Conservation (phyloP, 2,888 invertebrate genomes). For the Caenorhabditis sulstoni region DNA sequence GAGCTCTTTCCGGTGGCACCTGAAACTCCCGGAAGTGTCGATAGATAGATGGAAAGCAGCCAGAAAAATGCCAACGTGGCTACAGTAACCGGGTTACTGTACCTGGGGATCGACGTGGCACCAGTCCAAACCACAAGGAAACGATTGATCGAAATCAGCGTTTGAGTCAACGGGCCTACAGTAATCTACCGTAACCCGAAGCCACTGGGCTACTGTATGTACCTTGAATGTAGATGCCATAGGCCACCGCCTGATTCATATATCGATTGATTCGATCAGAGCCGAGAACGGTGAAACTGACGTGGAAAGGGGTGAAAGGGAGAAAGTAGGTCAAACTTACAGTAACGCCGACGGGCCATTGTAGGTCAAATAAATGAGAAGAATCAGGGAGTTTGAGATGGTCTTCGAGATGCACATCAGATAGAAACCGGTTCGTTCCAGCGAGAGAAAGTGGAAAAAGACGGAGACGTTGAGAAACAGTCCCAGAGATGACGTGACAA, state of each 20-base stretch:
- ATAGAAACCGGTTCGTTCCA: constrained; percentile 13
- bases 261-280: not conserved
- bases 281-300: too few relatives aligned
- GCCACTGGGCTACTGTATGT: too few relatives aligned
- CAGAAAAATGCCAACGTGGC: not conserved
- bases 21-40: not conserved
- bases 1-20: not conserved
- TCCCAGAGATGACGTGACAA: constrained; percentile 6
- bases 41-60: not conserved
- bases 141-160: constrained; percentile 16
- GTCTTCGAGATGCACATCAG: constrained; percentile 29
- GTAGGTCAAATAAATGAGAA: constrained; percentile 11
- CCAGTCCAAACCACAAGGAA: not conserved
- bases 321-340: not conserved
- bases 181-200: too few relatives aligned
- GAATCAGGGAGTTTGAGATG: constrained; percentile 6
- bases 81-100: not conserved
- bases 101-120: not conserved
- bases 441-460: constrained; percentile 10
- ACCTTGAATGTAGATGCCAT: constrained; percentile 6
- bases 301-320: too few relatives aligned
- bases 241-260: not conserved
- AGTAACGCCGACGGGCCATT: constrained; percentile 2
- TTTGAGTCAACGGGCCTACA: constrained; percentile 38
- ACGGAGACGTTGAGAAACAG: constrained; percentile 20